Evolutionary conservation across 2,888 invertebrate genomes (phyloP), one percentile per base, ranked within the genome.

Genomic region (Cheilosia urbana): DNA sequence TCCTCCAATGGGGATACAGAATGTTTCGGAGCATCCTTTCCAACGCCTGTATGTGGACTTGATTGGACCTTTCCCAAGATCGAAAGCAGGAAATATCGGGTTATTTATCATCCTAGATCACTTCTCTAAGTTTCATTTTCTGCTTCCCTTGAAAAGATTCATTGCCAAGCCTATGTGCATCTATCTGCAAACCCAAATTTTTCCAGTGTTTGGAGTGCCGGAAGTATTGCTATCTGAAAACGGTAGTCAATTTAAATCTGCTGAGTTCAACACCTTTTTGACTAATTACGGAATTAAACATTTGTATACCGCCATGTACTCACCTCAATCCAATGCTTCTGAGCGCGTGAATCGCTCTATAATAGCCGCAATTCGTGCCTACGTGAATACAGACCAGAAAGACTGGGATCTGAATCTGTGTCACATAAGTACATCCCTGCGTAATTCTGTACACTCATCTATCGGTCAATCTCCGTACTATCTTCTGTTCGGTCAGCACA

Each of bases 241-340:
- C 45, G 82, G 81, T n/a, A 37, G 58, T 7, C 81, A 87, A 65
- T 87, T 87, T 15, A 81, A 71, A 45, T 81, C 77, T 0, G 69
- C 60, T 7, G 42, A 51, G 4, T 78, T 87, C 57, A 47, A 65
- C 19, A 62, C 76, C 1, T 78, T 87, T 49, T 42, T 87, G 17
- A 60, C 53, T 2, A 37, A 34, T 1, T 87, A 63, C 49, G 87
- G 81, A 0, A n/a, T 80, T n/a, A 30, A 42, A 0, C 84, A 80
- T 27, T 49, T 55, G 1, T 80, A 66, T 40, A 79, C 79, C 1
- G 87, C 87, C n/a, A n/a, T n/a, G n/a, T n/a, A n/a, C n/a, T n/a
- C n/a, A n/a, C n/a, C n/a, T n/a, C n/a, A n/a, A n/a, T n/a, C n/a
- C n/a, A n/a, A n/a, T n/a, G n/a, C n/a, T n/a, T n/a, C n/a, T n/a